Evolutionary conservation across 2,113 vertebrate species (phyloP).

Genomic region (Setophaga kirtlandii): DNA sequence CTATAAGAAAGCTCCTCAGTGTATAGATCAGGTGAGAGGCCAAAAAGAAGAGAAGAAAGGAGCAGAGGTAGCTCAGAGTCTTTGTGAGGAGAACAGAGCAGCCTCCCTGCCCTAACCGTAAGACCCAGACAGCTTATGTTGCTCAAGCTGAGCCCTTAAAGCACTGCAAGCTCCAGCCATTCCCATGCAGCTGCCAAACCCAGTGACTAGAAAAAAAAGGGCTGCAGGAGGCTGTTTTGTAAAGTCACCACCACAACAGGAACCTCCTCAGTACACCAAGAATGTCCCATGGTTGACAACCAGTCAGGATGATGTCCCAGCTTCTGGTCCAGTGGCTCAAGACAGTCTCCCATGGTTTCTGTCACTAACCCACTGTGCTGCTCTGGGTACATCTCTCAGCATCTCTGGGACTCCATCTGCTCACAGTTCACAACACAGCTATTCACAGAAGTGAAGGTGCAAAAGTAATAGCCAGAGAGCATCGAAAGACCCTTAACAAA

Average conservation of each 20-base stretch:
- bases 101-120: not conserved
- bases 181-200: not conserved
- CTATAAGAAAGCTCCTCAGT: not conserved
- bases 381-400: not conserved
- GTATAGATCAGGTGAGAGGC: not conserved
- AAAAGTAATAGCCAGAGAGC: not conserved
- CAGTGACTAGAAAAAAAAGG: not conserved
- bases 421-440: not conserved
- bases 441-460: not conserved
- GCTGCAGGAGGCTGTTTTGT: not conserved
- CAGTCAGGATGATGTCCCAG: not conserved
- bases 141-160: not conserved
- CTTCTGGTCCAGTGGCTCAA: not conserved
- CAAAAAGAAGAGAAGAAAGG: not conserved
- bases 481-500: not conserved
- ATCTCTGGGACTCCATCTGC: not conserved
- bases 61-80: not conserved
- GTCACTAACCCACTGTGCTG: not conserved
- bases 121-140: not conserved
- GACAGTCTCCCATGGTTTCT: not conserved
- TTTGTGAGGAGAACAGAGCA: not conserved
- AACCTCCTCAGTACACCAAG: not conserved
- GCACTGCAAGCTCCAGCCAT: not conserved
- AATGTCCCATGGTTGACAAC: not conserved
- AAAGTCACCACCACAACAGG: not conserved